These are phyloP conservation scores for Pluvianellus socialis DNA, from an alignment of 2,113 vertebrate genomes.

Conservation along the genomic window DNA sequence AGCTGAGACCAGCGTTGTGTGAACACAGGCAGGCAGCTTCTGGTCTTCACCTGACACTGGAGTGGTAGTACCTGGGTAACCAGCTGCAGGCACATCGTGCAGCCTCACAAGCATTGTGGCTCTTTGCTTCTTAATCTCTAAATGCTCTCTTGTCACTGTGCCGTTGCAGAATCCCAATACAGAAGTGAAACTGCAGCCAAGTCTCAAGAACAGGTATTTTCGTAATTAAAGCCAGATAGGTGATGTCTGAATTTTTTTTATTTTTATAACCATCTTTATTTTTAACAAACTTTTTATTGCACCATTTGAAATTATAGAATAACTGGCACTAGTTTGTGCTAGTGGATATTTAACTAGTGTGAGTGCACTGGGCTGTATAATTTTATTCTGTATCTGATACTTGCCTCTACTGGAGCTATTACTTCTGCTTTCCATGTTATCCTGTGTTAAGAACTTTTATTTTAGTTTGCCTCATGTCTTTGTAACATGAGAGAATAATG, in stretches of 20 bases:
- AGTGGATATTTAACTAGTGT: not conserved
- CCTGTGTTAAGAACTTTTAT: not conserved
- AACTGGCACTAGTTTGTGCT: not conserved
- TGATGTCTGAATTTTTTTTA: not conserved
- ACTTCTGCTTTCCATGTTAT: not conserved
- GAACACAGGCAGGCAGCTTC: not conserved
- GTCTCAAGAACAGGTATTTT: not conserved
- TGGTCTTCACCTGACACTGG: not conserved
- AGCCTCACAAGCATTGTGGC: not conserved
- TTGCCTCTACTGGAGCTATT: not conserved
- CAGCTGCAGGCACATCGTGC: not conserved
- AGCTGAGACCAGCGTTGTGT: not conserved
- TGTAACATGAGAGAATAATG: not conserved
- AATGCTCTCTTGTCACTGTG: not conserved
- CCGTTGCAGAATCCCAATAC: not conserved
- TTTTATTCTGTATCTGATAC: not conserved
- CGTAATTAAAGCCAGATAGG: not conserved
- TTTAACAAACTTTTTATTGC: not conserved
- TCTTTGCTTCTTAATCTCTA: not conserved
- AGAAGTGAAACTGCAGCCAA: not conserved
- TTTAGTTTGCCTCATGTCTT: not conserved
- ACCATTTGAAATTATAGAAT: not conserved
- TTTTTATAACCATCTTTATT: too few species aligned
- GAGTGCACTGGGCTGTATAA: not conserved
- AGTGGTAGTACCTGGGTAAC: rapidly evolving